Evolutionary conservation across 1,140 invertebrate genomes (phyloP).

Genomic region (Ganaspis sp.): DNA sequence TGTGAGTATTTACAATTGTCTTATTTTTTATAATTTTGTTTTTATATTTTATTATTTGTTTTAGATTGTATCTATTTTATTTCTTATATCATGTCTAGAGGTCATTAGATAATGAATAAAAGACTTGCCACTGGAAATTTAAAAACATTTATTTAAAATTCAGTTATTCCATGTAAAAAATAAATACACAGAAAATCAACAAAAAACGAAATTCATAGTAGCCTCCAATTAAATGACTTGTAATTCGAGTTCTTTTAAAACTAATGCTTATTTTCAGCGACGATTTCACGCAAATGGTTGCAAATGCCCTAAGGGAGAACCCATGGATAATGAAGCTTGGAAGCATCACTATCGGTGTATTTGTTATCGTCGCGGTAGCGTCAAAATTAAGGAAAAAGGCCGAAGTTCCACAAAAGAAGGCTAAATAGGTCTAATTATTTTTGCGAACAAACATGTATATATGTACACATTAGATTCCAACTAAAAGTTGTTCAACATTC

Average conservation of each 20-base stretch:
- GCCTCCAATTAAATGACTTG: neutral
- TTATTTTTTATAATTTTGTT: too few relatives aligned
- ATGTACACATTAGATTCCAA: constrained; percentile 32
- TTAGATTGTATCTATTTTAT: too few relatives aligned
- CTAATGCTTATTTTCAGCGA: constrained; percentile 78
- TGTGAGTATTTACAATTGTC: constrained; percentile 81
- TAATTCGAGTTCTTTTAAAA: neutral
- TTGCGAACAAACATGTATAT: neutral
- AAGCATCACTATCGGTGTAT: constrained; percentile 78
- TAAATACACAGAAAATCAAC: constrained; percentile 10
- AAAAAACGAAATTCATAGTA: neutral
- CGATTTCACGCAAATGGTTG: constrained; percentile 81
- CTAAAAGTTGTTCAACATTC: constrained; percentile 34
- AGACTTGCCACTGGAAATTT: neutral
- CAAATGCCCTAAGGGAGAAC: constrained; percentile 80
- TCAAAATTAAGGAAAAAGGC: constrained; percentile 76
- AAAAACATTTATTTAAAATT: constrained; percentile 32
- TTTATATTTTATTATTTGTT: too few relatives aligned
- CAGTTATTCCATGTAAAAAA: neutral
- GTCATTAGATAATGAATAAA: neutral
- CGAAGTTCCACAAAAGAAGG: constrained; percentile 75
- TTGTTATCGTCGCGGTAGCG: constrained; percentile 78
- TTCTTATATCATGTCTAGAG: too few relatives aligned
- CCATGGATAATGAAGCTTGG: constrained; percentile 83
- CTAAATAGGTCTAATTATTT: constrained; percentile 74